Evolutionary conservation across 2,797 vertebrate genomes (phyloP).

Genomic region (Chiroxiphia lanceolata): DNA sequence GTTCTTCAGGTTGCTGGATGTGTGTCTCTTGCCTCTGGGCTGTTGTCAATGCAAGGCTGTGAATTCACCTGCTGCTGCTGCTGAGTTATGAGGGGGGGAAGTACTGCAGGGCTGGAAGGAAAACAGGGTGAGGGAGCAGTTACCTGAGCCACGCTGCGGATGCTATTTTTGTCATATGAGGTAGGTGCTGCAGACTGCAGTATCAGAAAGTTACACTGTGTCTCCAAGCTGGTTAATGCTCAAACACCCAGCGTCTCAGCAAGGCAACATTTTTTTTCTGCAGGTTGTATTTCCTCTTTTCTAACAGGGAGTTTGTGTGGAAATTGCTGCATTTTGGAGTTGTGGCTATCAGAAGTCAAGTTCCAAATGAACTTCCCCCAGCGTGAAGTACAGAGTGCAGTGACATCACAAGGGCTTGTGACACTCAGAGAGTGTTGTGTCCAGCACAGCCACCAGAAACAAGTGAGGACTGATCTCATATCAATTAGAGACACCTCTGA

Average conservation of each 20-base stretch:
- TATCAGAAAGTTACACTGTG: neutral
- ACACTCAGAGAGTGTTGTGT: neutral
- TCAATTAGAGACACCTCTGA: neutral
- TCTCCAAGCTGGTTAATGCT: neutral
- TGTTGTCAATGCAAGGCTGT: neutral
- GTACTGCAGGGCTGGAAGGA: neutral
- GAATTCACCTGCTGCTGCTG: neutral
- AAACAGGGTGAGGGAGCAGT: neutral
- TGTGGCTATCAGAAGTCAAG: neutral
- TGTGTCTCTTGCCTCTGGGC: neutral
- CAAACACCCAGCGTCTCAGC: neutral
- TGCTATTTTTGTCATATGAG: neutral
- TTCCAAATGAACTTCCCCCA: fast-evolving
- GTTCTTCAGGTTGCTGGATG: conserved; percentile 3
- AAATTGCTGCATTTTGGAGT: neutral
- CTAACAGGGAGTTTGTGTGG: neutral
- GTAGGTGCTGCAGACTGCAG: neutral
- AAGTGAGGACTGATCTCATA: neutral
- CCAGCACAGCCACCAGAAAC: neutral
- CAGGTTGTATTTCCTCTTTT: neutral
- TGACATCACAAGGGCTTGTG: neutral
- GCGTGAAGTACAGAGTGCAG: fast-evolving
- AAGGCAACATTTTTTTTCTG: neutral
- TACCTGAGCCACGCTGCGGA: neutral
- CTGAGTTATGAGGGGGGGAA: neutral